phyloP scores from a whole-genome alignment of 2,797 vertebrate genomes.

The Danio choprae region DNA sequence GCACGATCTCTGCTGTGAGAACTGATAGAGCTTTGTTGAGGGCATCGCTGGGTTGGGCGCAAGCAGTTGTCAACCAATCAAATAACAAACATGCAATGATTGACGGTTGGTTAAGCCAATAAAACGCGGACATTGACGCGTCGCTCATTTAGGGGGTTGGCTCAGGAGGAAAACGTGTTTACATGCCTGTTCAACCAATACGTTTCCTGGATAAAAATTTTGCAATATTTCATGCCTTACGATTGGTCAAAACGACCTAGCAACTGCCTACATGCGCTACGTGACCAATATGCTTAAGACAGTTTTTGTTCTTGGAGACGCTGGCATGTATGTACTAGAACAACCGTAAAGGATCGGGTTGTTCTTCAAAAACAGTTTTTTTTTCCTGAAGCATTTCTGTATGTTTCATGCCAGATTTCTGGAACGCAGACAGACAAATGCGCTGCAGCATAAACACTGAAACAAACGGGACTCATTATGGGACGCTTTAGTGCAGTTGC shows the following conservation, averaged over 20 bases:
- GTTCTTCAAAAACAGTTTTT: not conserved
- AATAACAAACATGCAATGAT: not conserved
- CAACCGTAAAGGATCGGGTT: not conserved
- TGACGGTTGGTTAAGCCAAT: conserved; percentile 49
- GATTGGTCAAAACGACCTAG: conserved; percentile 54
- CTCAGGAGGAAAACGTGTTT: conserved; percentile 24
- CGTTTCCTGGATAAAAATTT: conserved; percentile 14
- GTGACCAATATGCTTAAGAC: conserved; percentile 50
- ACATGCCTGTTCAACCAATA: conserved; percentile 58
- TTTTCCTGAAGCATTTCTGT: not conserved
- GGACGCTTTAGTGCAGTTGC: not conserved
- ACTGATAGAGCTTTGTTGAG: conserved; percentile 18
- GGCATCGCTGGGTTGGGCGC: not conserved
- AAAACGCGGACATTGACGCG: not conserved
- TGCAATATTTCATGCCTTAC: not conserved
- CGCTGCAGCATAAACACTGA: not conserved
- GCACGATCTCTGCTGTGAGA: not conserved
- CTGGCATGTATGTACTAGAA: not conserved
- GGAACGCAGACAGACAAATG: too few species aligned
- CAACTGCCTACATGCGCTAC: conserved; percentile 59
- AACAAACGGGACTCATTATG: not conserved
- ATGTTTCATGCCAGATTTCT: not conserved
- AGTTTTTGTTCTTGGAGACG: conserved; percentile 16
- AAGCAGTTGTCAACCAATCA: conserved; percentile 48
- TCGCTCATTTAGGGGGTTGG: conserved; percentile 6